Percentiles rank a stretch among this genome's conserved stretches.
Conservation (phyloP, 2,797 vertebrate species). For the Enteromius afrohamiltoni region DNA sequence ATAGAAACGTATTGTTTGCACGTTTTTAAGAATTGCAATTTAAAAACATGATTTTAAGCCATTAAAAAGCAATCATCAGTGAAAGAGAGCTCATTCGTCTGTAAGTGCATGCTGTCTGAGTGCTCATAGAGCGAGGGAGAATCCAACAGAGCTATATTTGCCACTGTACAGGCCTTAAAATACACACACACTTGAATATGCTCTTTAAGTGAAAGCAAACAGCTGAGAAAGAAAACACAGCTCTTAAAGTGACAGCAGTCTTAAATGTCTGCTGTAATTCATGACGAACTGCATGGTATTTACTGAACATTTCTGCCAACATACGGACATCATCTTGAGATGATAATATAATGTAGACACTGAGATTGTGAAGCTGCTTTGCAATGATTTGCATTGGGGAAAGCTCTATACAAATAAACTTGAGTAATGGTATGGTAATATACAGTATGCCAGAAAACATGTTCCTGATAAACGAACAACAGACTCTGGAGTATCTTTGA, state of each 20-base stretch:
- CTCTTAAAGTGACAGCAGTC: not conserved
- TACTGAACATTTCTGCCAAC: too few relatives aligned
- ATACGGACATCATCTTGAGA: too few relatives aligned
- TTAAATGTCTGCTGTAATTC: not conserved
- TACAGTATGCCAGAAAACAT: not conserved
- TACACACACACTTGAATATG: not conserved
- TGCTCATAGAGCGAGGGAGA: not conserved
- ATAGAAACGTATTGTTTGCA: not conserved
- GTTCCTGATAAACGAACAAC: not conserved
- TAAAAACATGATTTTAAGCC: not conserved
- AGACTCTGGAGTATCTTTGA: not conserved
- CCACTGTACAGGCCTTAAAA: not conserved
- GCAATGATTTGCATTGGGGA: too few relatives aligned
- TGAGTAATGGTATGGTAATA: not conserved
- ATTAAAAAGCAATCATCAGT: not conserved
- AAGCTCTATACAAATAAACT: too few relatives aligned
- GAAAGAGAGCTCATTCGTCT: not conserved
- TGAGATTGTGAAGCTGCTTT: not conserved
- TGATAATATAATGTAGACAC: not conserved
- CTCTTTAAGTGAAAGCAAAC: not conserved
- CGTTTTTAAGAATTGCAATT: not conserved
- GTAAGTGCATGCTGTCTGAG: too few relatives aligned
- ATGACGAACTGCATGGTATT: not conserved
- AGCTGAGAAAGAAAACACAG: not conserved
- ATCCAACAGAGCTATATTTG: not conserved